These are phyloP conservation scores for Sprattus sprattus DNA, from an alignment of 2,113 vertebrate genomes.

Conservation along the genomic window DNA sequence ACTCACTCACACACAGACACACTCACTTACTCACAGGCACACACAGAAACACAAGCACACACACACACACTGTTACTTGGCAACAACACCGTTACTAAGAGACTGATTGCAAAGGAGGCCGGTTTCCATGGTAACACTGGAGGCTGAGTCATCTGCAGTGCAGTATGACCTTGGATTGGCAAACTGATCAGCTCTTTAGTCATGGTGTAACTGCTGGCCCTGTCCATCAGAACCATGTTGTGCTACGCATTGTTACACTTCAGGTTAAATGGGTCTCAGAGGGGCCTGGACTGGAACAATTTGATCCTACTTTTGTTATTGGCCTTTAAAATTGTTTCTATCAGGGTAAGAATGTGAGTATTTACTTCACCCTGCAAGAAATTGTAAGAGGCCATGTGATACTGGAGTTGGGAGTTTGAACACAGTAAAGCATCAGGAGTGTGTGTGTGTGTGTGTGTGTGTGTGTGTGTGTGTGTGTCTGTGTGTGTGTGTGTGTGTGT, in stretches of 20 bases:
- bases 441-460: too few species aligned
- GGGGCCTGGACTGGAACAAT: background rate
- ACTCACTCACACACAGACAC: background rate
- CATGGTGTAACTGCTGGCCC: constrained; percentile 36
- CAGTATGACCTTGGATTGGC: constrained; percentile 45
- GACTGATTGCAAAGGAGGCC: constrained; percentile 55
- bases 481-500: too few species aligned
- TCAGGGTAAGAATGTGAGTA: background rate
- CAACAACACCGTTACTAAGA: constrained; percentile 61
- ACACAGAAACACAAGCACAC: background rate
- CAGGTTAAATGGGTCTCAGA: background rate
- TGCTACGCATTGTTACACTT: background rate
- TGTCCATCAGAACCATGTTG: constrained; percentile 19
- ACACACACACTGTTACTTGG: constrained; percentile 51
- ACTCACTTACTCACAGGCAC: constrained; percentile 20
- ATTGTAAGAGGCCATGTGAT: too few species aligned
- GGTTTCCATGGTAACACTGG: constrained; percentile 56
- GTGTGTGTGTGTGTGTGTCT: too few species aligned
- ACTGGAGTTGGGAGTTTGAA: too few species aligned
- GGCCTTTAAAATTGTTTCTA: background rate
- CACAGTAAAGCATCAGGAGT: background rate
- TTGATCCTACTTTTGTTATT: background rate
- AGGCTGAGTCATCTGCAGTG: constrained; percentile 62
- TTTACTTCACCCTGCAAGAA: background rate
- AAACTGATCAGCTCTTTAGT: constrained; percentile 43